Base-by-base conservation (phyloP, 2,797 vertebrate species). In the Clarias fuscus region DNA sequence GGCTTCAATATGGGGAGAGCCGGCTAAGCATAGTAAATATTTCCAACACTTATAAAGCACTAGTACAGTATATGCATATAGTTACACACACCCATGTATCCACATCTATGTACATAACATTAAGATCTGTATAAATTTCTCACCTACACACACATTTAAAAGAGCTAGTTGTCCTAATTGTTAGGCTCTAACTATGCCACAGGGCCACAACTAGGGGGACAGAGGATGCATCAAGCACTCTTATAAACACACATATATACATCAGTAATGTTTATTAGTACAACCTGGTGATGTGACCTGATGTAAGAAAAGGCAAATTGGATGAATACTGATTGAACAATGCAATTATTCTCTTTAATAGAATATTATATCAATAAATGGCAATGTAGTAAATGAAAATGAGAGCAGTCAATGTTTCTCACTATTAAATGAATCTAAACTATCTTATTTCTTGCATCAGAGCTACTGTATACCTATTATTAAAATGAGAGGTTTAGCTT, bases 401-500 rank as follows among this genome's bases (percentile, higher is more conserved):
- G 76, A 90, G 81, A 76, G 82, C 88, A 87, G 87, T 84, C 53
- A 73, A 86, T 37, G 79, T 76, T 78, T 56, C 79, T 87, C 53
- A 30, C 81, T 70, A 83, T 87, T 83, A 77, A 73, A 20, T 53
- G 61, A 77, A 68, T 79, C 17, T 68, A 73, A 85, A 87, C 65
- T 79, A 64, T 78, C 62, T 88, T 86, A 76, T 85, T 86, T 88
- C 48, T 68, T 78, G 62, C 61, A 40, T 75, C 53, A 5, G 33
- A 83, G 48, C 67, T 86, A 33, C 33, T 33, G 33, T 33, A 89
- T 86, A 86, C 84, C n/a, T 84, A 33, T 27, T 24, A 85, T 82
- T 84, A 85, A 87, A 85, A 65, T 90, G 84, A 84, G 91, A 90
- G 88, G 89, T 94, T 91, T 85, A 61, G 76, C 86, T 90, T 92